Base-by-base conservation (phyloP, 1,140 invertebrate genomes). In the Antheraea mylitta region DNA sequence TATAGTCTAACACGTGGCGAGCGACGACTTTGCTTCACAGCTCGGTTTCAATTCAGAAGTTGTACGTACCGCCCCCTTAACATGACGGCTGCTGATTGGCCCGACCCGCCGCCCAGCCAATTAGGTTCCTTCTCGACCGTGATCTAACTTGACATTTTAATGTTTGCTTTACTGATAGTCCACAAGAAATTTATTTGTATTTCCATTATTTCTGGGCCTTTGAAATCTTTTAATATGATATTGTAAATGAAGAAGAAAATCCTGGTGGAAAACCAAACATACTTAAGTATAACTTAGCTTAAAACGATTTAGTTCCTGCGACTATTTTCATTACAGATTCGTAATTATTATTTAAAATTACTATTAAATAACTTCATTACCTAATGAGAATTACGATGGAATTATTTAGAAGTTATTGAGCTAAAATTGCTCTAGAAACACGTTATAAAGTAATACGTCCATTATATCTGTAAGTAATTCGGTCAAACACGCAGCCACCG, bases 111-210 rank as follows among this genome's bases (percentile, higher is more conserved):
- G 86, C 85, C 86, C 87, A 88, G 86, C 69, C 89, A 86, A 90
- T 89, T 89, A 87, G 79, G 78, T 83, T 78, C 79, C 78, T 81
- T 81, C 78, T 78, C 81, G 78, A 81, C 78, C 76, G 68, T 67
- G 66, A 73, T 76, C 77, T 79, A 79, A 87, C 85, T 90, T 90
- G 87, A 91, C 89, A 85, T 89, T 89, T 87, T 88, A 89, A 91
- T 89, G 87, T 91, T 90, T 89, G 79, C 83, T 71, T 69, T 78
- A 74, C 76, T 79, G 72, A 61, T 61, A 61, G 19, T 61, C 45
- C 5, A 30, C 60, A 61, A 61, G 59, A 61, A 22, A 22, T 61
- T 61, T 61, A 61, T 61, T 18, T 61, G 9, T 9, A 48, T 48
- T 11, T 48, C 45, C 7, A 48, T 3, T 48, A 13, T 53, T 53